These are phyloP conservation scores for Platygyra sinensis DNA, from an alignment of 64 coral and sea anemone species.

Conservation along the genomic window DNA sequence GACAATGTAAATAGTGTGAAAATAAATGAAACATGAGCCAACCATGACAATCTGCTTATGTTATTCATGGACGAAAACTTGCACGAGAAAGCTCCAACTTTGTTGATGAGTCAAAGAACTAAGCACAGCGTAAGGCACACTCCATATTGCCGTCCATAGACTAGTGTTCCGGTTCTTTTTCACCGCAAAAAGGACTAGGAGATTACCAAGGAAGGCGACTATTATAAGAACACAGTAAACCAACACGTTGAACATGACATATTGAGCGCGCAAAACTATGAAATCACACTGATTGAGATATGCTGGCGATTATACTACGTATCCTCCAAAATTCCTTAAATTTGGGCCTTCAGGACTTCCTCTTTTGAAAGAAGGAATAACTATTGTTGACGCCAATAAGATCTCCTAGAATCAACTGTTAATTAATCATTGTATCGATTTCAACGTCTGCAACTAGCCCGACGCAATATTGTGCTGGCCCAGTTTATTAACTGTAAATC, in stretches of 20 bases:
- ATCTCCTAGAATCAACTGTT: background rate
- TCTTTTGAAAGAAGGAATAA: no score
- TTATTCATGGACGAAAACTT: conserved; percentile 56
- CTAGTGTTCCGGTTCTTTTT: conserved; percentile 41
- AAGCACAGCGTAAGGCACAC: conserved; percentile 35
- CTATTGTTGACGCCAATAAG: background rate
- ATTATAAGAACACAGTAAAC: background rate
- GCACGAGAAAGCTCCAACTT: conserved; percentile 29
- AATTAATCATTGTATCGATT: background rate
- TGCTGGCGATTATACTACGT: no score
- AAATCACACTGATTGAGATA: no score
- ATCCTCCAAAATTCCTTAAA: no score
- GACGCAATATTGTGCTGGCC: no score
- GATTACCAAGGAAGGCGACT: conserved; percentile 29
- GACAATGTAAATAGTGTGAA: no score
- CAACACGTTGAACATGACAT: background rate
- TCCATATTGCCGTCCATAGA: conserved; percentile 35
- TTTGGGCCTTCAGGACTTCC: no score
- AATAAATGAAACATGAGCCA: no score
- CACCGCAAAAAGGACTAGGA: conserved; percentile 14
- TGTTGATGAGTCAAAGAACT: conserved; percentile 1
- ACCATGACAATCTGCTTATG: conserved; percentile 45
- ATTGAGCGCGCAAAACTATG: no score
- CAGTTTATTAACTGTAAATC: no score
- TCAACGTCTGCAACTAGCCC: no score